Evolutionary conservation across 1,140 invertebrate genomes (phyloP), one percentile per base, ranked within the genome.

Genomic region (Polypedilum pembai): DNA sequence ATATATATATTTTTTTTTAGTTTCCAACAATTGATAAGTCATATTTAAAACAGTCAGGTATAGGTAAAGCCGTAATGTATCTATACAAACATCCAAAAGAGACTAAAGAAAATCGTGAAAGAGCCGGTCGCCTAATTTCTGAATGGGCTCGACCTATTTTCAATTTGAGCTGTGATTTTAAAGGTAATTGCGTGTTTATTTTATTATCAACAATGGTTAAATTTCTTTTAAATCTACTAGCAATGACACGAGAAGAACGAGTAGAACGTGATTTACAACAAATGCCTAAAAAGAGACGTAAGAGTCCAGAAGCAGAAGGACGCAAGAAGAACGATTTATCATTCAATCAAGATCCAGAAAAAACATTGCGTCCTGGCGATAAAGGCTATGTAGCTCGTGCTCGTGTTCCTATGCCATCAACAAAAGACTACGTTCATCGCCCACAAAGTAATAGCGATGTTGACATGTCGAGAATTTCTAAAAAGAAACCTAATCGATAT

Each of bases 41-140:
- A 33, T 89, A 93, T 73, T 83, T 99, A 69, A 98, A 98, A 83
- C 91, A 93, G 77, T 97, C 95, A 65, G 94, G 97, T 65, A 95
- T 98, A 78, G 94, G 97, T 40, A 97, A 98, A 83, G 98, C 98
- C 76, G 94, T 99, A 0, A 99, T 99, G 98, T 99, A 99, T 85
- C 86, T 99, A 12, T 99, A 96, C 82, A 99, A 99, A 82, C 97
- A 99, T 85, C 97, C 98, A 0, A 95, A 94, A 83, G 98, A 99
- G 86, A 93, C 92, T 0, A 96, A 96, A 83, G 87, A 91, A 73
- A 99, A 99, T 84, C 92, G 92, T 81, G 91, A 94, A 79, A 86
- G 90, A 73, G 95, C 95, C 76, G 94, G 93, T 21, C 91, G 92
- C 80, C 86, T 99, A 73, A 99, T 99, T 74, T 96, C 93, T 73